Base-by-base conservation (phyloP, 2,113 vertebrate genomes). In the Menura novaehollandiae region DNA sequence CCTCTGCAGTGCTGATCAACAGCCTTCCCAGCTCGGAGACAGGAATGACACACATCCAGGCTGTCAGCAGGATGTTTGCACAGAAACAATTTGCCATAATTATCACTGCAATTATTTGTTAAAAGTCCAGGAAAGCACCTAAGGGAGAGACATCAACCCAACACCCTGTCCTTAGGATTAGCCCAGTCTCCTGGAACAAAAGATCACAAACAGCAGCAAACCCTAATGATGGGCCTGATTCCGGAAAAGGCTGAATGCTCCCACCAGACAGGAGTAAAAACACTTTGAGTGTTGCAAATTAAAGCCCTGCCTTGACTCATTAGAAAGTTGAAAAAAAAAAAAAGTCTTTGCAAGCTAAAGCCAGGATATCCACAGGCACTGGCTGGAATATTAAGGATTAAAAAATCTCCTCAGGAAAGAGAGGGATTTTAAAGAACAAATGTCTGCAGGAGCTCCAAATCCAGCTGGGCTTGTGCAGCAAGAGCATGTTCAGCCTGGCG, bases 341-440 rank as follows among this genome's bases (percentile, higher is more conserved):
- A 58, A 90, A 73, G 58, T 37, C 78, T 47, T 56, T 20, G 44
- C 37, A 67, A 91, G 33, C 78, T 58, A n/a, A 62, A 95, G 67
- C 68, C 93, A 91, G 89, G 24, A 89, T 72, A 94, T 33, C 85
- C 88, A 27, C 13, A 2, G 85, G 90, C 59, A 63, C 47, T 41
- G 55, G 39, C 27, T 62, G 32, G 49, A 69, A 73, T 68, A 68
- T 11, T 32, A 74, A 83, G 10, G 47, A 90, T 84, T 94, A 41
- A 59, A 73, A 81, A 66, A 9, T 6, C 55, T 90, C 47, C 59
- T 76, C 67, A 37, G 73, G 82, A 90, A 88, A 73, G 66, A 63
- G 30, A 78, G 12, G 27, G 71, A 39, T 76, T 96, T 96, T 76
- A 77, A 80, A 85, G 93, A 73, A 93, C 79, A 91, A 84, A 84